A percentile compares a stretch with the other conserved stretches of the same genome.
Evolutionary conservation across 2,888 invertebrate species (phyloP).

Genomic region (Tenthredo distinguenda): DNA sequence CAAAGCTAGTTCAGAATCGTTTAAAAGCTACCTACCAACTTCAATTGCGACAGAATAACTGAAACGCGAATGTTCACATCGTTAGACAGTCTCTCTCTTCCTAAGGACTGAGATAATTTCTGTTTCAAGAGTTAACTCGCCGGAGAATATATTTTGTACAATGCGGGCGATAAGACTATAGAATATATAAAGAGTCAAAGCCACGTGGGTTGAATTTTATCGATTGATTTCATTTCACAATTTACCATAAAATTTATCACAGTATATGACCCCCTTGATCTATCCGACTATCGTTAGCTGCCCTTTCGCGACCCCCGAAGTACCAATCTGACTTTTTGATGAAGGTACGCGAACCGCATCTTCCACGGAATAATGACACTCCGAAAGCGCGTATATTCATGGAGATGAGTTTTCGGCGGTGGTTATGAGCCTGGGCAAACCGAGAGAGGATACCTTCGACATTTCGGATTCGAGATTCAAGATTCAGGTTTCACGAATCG

Average conservation of each 20-base stretch:
- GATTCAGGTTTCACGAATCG: constrained; percentile 47
- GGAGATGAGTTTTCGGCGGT: constrained; percentile 16
- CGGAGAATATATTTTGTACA: not conserved
- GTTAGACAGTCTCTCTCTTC: constrained; percentile 34
- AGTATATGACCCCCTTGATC: not conserved
- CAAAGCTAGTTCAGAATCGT: constrained; percentile 35
- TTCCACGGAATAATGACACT: constrained; percentile 21
- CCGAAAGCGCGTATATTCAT: not conserved
- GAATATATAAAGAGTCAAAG: not conserved
- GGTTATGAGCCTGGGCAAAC: not conserved
- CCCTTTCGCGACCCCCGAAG: not conserved
- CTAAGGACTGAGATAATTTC: not conserved
- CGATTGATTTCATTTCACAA: not conserved
- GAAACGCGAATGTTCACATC: constrained; percentile 35
- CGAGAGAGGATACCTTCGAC: not conserved
- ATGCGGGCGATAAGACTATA: not conserved
- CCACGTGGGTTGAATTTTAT: not conserved
- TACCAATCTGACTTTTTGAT: constrained; percentile 24
- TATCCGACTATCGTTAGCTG: not conserved
- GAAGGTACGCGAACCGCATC: not conserved
- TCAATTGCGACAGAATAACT: constrained; percentile 31
- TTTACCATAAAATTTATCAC: not conserved
- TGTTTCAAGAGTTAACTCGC: not conserved
- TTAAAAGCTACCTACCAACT: constrained; percentile 32
- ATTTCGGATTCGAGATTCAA: constrained; percentile 14